phyloP scores from a whole-genome alignment of 2,797 vertebrate species.

The Emys orbicularis region DNA sequence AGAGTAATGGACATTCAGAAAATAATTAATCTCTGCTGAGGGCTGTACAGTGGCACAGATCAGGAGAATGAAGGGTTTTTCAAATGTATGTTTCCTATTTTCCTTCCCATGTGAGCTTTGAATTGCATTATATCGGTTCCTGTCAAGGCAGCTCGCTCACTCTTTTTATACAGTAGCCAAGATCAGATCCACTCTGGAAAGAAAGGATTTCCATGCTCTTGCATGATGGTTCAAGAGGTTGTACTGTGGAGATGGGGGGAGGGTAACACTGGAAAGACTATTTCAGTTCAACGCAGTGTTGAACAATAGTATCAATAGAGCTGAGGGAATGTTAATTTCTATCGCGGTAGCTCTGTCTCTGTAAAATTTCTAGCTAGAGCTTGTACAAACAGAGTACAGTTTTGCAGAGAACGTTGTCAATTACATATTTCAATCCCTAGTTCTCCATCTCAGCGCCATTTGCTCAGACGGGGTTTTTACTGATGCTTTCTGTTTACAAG shows the following conservation, averaged over 20 bases:
- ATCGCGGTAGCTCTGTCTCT: neutral
- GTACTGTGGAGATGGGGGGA: neutral
- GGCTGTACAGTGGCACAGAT: neutral
- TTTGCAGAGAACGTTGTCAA: neutral
- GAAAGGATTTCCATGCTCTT: neutral
- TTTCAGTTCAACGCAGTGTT: neutral
- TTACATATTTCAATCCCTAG: neutral
- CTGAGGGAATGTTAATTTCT: neutral
- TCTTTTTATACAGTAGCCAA: neutral
- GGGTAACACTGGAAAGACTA: neutral
- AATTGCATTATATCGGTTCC: neutral
- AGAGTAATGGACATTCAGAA: neutral
- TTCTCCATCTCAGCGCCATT: neutral
- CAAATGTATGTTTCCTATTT: neutral
- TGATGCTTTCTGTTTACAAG: neutral
- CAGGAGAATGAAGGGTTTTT: neutral
- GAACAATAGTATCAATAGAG: neutral
- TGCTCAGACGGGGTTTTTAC: neutral
- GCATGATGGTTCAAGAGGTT: neutral
- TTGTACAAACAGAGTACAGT: neutral
- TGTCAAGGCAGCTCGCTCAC: neutral
- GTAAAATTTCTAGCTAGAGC: neutral
- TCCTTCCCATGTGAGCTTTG: neutral
- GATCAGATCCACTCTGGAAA: constrained; percentile 44
- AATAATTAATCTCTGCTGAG: neutral